Evolutionary conservation across 2,797 vertebrate genomes (phyloP), one percentile per base, ranked within the genome.

Genomic region (Adelosebastes latens): DNA sequence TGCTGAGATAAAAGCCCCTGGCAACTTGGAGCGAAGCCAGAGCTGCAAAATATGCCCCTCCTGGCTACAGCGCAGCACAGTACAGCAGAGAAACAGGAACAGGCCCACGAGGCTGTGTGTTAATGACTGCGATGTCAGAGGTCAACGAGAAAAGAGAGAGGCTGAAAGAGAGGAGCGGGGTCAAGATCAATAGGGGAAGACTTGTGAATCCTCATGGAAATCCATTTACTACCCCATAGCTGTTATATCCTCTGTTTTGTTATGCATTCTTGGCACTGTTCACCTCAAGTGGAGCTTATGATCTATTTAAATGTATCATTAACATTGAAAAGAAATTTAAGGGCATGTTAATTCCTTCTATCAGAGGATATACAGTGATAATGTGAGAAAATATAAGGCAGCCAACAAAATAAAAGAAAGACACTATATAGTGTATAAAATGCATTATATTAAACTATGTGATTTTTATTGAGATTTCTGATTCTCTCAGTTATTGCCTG

Each of bases 21-120:
- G 83, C 78, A 89, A 90, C 84, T 80, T 89, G 88, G 88, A 92
- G 68, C 36, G 4, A 77, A 79, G 79, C 91, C 92, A 93, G 83
- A 81, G 52, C 75, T 79, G 31, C 46, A 75, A 77, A 87, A 82
- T 80, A 81, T 73, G 81, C 72, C 80, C 80, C 85, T 83, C 77
- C 58, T 20, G 52, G 68, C 81, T 76, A 60, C 61, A 83, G 63
- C 69, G 12, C 5, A 66, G 75, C 53, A 42, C 27, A 71, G 72
- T 4, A 31, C 32, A 42, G 71, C 42, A 32, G 71, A 85, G 77
- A 80, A 46, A 84, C 72, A 86, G 77, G 79, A 42, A 84, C 68
- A 80, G 71, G 49, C 71, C 65, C 70, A 56, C 11, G 12, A 76
- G 72, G 77, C 31, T 84, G 75, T 32, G 74, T 61, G 78, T 79